Evolutionary conservation across 1,140 invertebrate genomes (phyloP), one percentile per base, ranked within the genome.

Genomic region (Drosophila trapezifrons): DNA sequence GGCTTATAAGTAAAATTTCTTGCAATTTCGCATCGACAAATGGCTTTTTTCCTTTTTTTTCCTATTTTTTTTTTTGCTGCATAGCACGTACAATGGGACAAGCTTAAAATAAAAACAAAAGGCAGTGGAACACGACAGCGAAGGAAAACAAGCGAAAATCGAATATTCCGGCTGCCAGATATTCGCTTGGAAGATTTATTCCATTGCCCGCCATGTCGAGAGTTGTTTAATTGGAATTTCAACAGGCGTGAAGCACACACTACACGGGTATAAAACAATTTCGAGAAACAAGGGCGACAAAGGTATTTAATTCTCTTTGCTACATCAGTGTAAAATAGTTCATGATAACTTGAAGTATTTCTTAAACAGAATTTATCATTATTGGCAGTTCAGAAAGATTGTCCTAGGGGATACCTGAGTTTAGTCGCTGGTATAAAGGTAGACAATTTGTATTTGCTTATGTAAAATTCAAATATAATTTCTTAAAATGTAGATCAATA

Each of bases 21-120:
- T 79, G 64, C 64, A 70, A 77, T 82, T 66, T 72, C 47, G 46
- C 73, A 69, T 74, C 69, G 84, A 89, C 79, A 89, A 87, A 87
- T 87, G 69, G 73, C 69, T 78, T 69, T 29, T 8, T 12, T 8
- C 29, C 6, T 35, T 15, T 51, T 52, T 52, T 51, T 18, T n/a
- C n/a, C 13, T 12, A 17, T 17, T 8, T 12, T 8, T 18, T 20
- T 52, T 77, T 55, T 42, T 76, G 72, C 38, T 67, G 57, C 64
- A 40, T 38, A 71, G 63, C 82, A 82, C 76, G 69, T 77, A 73
- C 65, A 32, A 38, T 37, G 60, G 38, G 65, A 57, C 25, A 49
- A 59, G 38, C 27, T 17, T 29, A 47, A 40, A 60, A 15, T 47
- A 69, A 40, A 64, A 22, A 37, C 7, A 49, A 35, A 17, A 38